Evolutionary conservation across 2,888 invertebrate species (phyloP).

Genomic region (Flexamia atlantica): DNA sequence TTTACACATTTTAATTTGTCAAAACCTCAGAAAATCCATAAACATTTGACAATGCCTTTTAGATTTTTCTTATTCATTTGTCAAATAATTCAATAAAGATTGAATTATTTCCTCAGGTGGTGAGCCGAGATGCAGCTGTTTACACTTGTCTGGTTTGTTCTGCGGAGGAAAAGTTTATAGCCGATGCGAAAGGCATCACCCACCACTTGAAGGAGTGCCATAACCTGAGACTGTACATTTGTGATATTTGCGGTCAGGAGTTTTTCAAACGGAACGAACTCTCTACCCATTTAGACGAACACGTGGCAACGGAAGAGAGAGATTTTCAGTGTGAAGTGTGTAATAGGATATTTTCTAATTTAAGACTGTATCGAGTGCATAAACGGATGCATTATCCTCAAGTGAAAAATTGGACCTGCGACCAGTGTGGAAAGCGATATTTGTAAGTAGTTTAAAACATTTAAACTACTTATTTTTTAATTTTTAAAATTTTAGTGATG

Average conservation of each 20-base stretch:
- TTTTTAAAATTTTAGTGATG: no score
- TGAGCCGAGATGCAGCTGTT: slow-evolving; percentile 74
- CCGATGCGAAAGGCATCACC: slow-evolving; percentile 80
- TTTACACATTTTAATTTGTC: no score
- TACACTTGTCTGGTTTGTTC: slow-evolving; percentile 79
- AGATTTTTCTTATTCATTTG: no score
- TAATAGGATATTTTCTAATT: slow-evolving; percentile 80
- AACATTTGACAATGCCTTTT: no score
- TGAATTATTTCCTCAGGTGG: slow-evolving; percentile 68
- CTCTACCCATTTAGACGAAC: slow-evolving; percentile 78
- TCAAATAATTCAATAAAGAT: no score
- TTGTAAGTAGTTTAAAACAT: no score
- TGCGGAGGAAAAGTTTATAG: slow-evolving; percentile 73
- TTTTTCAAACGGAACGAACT: slow-evolving; percentile 82
- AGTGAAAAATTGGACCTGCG: slow-evolving; percentile 81
- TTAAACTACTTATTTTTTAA: no score
- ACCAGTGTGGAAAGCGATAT: slow-evolving; percentile 82
- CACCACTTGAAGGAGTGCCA: slow-evolving; percentile 81
- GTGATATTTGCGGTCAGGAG: slow-evolving; percentile 83
- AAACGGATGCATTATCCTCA: slow-evolving; percentile 81
- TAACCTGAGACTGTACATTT: slow-evolving; percentile 82
- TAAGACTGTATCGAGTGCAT: slow-evolving; percentile 80
- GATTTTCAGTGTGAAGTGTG: slow-evolving; percentile 82
- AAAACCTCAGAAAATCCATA: no score
- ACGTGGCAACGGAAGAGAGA: slow-evolving; percentile 80